These are phyloP conservation scores for Euspilapteryx auroguttella DNA, from an alignment of 2,888 invertebrate species.

Conservation along the genomic window DNA sequence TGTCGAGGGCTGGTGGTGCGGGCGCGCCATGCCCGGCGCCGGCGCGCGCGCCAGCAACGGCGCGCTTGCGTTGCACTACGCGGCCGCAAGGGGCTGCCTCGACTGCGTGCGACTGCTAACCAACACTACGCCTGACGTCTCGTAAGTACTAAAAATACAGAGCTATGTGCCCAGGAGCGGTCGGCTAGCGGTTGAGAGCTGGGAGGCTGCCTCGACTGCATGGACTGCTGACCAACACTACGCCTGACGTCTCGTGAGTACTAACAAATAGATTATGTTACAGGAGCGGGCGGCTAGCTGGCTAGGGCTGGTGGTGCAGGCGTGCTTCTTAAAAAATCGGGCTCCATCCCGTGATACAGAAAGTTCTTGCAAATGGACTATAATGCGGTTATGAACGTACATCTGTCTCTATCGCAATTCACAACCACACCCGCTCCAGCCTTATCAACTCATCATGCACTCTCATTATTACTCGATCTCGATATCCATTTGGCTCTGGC, in stretches of 20 bases:
- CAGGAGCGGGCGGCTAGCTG: slow-evolving; percentile 53
- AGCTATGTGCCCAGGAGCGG: no score
- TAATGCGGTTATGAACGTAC: no score
- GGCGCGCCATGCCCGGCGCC: slow-evolving; percentile 41
- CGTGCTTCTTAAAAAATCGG: no score
- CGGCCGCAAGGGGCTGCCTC: slow-evolving; percentile 82
- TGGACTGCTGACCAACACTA: slow-evolving; percentile 76
- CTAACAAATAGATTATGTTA: no score
- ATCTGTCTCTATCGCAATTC: no score
- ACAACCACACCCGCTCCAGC: no score
- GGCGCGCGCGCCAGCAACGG: slow-evolving; percentile 61
- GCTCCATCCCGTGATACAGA: no score
- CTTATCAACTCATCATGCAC: no score
- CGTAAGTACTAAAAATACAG: no score
- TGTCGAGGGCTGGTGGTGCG: slow-evolving; percentile 54
- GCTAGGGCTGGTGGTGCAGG: slow-evolving; percentile 55
- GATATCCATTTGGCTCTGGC: no score
- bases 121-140: slow-evolving; percentile 77
- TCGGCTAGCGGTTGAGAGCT: slow-evolving; percentile 49
- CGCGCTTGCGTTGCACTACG: slow-evolving; percentile 84
- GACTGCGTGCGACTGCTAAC: slow-evolving; percentile 82
- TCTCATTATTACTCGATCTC: no score
- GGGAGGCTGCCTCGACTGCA: slow-evolving; percentile 84
- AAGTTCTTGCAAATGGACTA: no score
- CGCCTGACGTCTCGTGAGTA: slow-evolving; percentile 75